Evolutionary conservation across 2,797 vertebrate genomes (phyloP).

Genomic region (Mallotus villosus): DNA sequence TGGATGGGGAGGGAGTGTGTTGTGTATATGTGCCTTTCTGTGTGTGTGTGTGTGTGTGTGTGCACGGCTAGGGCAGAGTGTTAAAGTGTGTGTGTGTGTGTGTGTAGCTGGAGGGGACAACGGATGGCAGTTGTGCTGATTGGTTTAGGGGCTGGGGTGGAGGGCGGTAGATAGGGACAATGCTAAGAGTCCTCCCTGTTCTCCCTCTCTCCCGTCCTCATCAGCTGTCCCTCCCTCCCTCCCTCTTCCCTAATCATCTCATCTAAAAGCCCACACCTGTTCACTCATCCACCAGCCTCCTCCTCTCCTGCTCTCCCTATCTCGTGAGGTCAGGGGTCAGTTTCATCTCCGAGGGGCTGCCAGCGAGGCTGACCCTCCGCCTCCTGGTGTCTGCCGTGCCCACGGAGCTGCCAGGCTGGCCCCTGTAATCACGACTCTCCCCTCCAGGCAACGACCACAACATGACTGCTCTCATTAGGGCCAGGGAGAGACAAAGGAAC

Average conservation of each 20-base stretch:
- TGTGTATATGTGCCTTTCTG: not conserved
- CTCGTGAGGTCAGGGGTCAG: no score
- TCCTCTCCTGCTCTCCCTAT: not conserved
- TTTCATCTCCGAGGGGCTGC: not conserved
- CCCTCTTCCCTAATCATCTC: not conserved
- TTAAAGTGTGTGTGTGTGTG: no score
- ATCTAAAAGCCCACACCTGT: slow-evolving; percentile 6
- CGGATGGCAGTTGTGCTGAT: not conserved
- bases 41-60: not conserved
- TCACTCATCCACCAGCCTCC: not conserved
- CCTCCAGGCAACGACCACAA: slow-evolving; percentile 11
- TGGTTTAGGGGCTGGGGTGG: slow-evolving; percentile 15
- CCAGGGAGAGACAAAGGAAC: slow-evolving; percentile 36
- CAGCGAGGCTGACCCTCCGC: not conserved
- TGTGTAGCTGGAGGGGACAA: not conserved
- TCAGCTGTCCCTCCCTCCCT: slow-evolving; percentile 11
- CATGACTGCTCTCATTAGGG: slow-evolving; percentile 44
- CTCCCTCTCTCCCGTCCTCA: not conserved
- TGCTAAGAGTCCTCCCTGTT: slow-evolving; percentile 12
- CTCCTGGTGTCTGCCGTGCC: not conserved
- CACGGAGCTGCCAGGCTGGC: not conserved
- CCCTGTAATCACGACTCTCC: slow-evolving; percentile 16
- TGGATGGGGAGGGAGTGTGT: slow-evolving; percentile 7
- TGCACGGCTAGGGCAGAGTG: not conserved
- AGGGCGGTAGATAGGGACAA: slow-evolving; percentile 15